phyloP scores from a whole-genome alignment of 2,113 vertebrate species.

The Heloderma charlesbogerti region DNA sequence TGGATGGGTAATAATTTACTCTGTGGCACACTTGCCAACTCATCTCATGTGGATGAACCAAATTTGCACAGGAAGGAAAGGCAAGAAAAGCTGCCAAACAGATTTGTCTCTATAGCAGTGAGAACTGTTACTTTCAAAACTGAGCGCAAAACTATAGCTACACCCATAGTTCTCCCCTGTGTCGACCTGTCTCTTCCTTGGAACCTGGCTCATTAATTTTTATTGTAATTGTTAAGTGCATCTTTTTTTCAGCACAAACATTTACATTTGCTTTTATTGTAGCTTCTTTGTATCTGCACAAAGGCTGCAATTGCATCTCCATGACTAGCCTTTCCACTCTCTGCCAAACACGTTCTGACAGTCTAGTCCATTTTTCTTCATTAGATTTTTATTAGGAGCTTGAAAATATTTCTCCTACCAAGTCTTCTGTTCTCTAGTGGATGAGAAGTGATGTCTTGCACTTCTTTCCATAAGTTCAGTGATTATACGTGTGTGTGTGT shows the following conservation, averaged over 20 bases:
- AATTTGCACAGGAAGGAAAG: not conserved
- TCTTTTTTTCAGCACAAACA: not conserved
- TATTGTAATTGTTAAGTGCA: not conserved
- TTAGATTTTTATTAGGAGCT: slow-evolving; percentile 20
- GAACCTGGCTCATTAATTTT: not conserved
- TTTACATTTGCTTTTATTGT: not conserved
- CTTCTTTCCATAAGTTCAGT: not conserved
- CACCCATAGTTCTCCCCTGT: not conserved
- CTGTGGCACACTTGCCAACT: no score
- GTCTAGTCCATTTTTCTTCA: slow-evolving; percentile 22
- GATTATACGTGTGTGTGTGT: not conserved
- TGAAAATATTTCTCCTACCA: slow-evolving; percentile 16
- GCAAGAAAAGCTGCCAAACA: not conserved
- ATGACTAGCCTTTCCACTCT: not conserved
- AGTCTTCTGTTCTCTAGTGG: not conserved
- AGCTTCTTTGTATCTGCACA: not conserved
- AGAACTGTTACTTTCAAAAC: not conserved
- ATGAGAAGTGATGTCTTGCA: slow-evolving; percentile 15
- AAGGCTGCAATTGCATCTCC: not conserved
- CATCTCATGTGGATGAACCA: not conserved
- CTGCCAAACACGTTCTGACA: slow-evolving; percentile 11
- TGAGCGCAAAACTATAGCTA: not conserved
- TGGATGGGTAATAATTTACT: no score
- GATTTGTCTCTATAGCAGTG: not conserved
- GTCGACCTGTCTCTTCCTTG: not conserved